Evolutionary conservation across 2,797 vertebrate genomes (phyloP).

Genomic region (Brotula barbata): DNA sequence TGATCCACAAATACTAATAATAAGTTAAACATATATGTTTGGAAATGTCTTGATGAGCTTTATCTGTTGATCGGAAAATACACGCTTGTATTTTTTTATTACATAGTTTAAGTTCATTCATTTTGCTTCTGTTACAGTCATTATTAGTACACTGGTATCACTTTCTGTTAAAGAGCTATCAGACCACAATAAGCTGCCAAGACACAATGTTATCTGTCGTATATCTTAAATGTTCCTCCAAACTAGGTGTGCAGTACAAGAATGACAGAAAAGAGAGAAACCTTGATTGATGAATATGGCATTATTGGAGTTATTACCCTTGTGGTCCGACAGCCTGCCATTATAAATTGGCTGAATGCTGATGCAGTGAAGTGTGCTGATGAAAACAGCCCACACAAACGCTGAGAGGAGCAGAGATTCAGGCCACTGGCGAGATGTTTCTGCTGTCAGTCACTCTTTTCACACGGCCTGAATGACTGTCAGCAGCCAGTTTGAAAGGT

Average conservation of each 20-base stretch:
- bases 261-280: neutral
- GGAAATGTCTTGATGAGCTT: too few species aligned
- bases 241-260: neutral
- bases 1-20: too few species aligned
- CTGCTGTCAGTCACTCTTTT: conserved; percentile 29
- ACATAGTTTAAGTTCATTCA: too few species aligned
- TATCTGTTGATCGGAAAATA: too few species aligned
- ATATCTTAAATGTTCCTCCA: neutral
- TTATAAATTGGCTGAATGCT: conserved; percentile 14
- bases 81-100: too few species aligned
- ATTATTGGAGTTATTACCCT: conserved; percentile 9
- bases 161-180: too few species aligned
- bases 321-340: conserved; percentile 20
- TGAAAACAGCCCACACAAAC: conserved; percentile 28
- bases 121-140: too few species aligned
- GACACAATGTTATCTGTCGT: too few species aligned
- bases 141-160: too few species aligned
- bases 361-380: conserved; percentile 16
- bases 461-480: conserved; percentile 13
- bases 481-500: neutral
- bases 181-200: too few species aligned
- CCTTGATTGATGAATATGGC: conserved; percentile 28
- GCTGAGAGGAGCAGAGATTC: conserved; percentile 23
- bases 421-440: conserved; percentile 32
- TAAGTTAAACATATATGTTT: too few species aligned